Conservation (phyloP, 2,888 invertebrate species). For the Machimus atricapillus region DNA sequence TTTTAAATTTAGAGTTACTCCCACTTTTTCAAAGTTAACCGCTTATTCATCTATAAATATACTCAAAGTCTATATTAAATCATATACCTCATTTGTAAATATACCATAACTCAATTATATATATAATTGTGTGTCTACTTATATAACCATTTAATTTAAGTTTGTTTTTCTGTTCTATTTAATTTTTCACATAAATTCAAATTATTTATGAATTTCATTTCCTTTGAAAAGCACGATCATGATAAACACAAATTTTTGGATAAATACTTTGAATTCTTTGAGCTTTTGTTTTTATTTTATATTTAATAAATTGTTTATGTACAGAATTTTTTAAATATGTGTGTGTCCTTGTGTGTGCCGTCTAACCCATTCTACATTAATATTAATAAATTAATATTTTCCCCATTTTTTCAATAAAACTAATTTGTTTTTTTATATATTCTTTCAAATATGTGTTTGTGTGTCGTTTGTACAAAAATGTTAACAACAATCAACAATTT, state of each 20-base stretch:
- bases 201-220: background rate
- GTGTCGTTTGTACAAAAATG: slow-evolving; percentile 45
- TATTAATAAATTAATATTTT: slow-evolving; percentile 38
- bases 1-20: background rate
- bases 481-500: slow-evolving; percentile 22
- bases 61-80: slow-evolving; percentile 28
- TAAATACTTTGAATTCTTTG: slow-evolving; percentile 45
- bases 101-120: slow-evolving; percentile 45
- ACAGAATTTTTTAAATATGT: slow-evolving; percentile 47
- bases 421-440: slow-evolving; percentile 38
- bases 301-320: slow-evolving; percentile 16
- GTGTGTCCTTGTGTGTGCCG: slow-evolving; percentile 60
- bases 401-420: slow-evolving; percentile 31
- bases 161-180: background rate
- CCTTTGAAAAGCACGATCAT: slow-evolving; percentile 13
- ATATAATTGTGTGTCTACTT: slow-evolving; percentile 47
- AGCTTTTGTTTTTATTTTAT: slow-evolving; percentile 39
- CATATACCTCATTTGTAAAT: slow-evolving; percentile 47
- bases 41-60: slow-evolving; percentile 37
- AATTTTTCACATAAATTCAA: background rate
- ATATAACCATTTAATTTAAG: slow-evolving; percentile 17
- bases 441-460: slow-evolving; percentile 46
- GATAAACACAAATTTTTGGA: slow-evolving; percentile 5
- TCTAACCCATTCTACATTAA: slow-evolving; percentile 54
- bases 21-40: slow-evolving; percentile 9